phyloP scores from a whole-genome alignment of 2,888 invertebrate genomes.

The Trisateles emortualis region DNA sequence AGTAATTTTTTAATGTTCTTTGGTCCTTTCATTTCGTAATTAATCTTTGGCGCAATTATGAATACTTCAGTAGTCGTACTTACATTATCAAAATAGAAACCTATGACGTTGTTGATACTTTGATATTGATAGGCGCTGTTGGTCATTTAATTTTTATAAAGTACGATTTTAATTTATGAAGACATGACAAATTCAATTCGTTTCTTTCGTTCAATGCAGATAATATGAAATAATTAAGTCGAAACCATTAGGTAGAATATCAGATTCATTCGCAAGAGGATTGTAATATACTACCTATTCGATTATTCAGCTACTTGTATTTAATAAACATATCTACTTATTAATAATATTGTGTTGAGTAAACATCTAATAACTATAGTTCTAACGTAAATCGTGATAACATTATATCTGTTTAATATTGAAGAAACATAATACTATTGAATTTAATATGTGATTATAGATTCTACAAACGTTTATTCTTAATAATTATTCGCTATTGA shows the following conservation, averaged over 20 bases:
- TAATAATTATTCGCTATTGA: constrained; percentile 25
- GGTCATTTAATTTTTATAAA: no score
- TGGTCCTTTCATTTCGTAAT: constrained; percentile 25
- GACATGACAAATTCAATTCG: neutral
- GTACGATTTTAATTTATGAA: no score
- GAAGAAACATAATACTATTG: neutral
- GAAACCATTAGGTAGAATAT: neutral
- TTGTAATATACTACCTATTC: neutral
- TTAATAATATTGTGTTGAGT: neutral
- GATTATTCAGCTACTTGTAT: neutral
- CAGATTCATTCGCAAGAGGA: neutral
- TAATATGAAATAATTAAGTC: neutral
- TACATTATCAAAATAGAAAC: no score
- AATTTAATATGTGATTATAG: neutral
- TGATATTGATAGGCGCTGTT: no score
- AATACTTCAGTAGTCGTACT: no score
- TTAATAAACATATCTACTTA: neutral
- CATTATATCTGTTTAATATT: neutral
- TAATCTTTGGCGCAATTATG: constrained; percentile 10
- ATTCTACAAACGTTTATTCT: constrained; percentile 20
- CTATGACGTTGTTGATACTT: no score
- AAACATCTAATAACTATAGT: constrained; percentile 1
- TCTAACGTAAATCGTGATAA: neutral
- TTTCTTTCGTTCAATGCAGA: neutral
- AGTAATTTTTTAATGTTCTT: constrained; percentile 9